Percentiles rank a stretch among this genome's conserved stretches.
Evolutionary conservation across 35 echinoderm and acorn worm genomes (phyloP).

Genomic region (Apostichopus parvimensis): DNA sequence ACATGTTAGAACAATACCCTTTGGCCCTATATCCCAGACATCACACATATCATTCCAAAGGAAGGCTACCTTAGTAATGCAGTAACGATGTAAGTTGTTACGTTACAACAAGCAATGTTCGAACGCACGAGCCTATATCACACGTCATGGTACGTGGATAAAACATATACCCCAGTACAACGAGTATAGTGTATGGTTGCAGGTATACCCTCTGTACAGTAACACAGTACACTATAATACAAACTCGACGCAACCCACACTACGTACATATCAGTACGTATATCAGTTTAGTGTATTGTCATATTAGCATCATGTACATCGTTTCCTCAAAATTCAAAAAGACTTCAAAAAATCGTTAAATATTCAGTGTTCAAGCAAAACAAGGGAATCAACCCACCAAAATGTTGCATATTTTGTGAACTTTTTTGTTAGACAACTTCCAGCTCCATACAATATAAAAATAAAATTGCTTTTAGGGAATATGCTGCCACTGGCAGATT

Average conservation of each 20-base stretch:
- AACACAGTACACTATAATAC: not conserved
- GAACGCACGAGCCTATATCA: too few relatives aligned
- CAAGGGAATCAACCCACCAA: conserved; percentile 11
- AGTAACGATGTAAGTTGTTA: too few relatives aligned
- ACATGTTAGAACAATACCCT: too few relatives aligned
- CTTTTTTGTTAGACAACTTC: not conserved
- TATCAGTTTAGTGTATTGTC: not conserved
- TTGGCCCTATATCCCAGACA: too few relatives aligned
- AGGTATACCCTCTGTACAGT: too few relatives aligned
- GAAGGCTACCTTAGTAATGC: too few relatives aligned
- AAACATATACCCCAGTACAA: too few relatives aligned
- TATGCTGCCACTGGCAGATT: not conserved
- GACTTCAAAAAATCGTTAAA: conserved; percentile 54
- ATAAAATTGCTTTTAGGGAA: not conserved
- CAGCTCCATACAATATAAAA: not conserved
- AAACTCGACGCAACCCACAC: not conserved
- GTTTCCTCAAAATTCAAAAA: conserved; percentile 44
- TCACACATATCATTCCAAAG: too few relatives aligned
- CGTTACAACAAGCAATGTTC: too few relatives aligned
- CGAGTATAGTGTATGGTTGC: too few relatives aligned
- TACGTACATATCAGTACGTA: not conserved
- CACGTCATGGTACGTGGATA: too few relatives aligned
- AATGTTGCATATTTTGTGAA: conserved; percentile 40
- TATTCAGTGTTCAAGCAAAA: conserved; percentile 20
- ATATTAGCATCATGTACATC: not conserved